These are phyloP conservation scores for Cavia aperea DNA, from an alignment of 2,113 vertebrate genomes.

Conservation along the genomic window DNA sequence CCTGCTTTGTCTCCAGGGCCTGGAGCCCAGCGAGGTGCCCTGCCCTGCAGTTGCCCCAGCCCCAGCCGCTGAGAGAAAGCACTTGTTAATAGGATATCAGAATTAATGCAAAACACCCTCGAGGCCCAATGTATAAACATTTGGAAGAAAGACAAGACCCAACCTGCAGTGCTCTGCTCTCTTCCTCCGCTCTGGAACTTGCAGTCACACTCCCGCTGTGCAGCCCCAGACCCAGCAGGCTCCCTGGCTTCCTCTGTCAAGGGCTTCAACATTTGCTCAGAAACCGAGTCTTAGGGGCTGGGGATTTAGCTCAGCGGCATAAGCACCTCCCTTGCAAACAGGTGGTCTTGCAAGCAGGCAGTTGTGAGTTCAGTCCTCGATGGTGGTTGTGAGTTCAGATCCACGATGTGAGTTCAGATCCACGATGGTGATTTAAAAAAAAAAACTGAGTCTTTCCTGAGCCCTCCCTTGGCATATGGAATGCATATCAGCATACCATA, in stretches of 20 bases:
- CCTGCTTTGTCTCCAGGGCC: background rate
- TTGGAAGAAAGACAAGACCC: background rate
- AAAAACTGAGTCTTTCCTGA: background rate
- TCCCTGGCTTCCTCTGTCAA: background rate
- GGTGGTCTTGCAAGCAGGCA: no score
- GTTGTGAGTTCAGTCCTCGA: no score
- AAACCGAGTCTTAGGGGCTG: no score
- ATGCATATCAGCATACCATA: no score
- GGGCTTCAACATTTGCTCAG: background rate
- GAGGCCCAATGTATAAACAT: background rate
- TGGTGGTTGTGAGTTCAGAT: no score
- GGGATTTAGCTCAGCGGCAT: no score
- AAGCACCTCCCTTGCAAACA: no score
- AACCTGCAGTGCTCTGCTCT: fast-evolving
- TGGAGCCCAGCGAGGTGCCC: background rate
- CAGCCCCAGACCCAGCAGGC: background rate
- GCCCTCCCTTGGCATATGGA: background rate
- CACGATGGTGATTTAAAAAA: no score
- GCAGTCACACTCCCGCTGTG: background rate
- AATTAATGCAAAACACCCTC: background rate
- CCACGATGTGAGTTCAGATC: no score
- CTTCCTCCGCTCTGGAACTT: background rate
- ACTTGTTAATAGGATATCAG: background rate
- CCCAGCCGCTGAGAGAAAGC: background rate
- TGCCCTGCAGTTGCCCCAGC: background rate